phyloP scores from a whole-genome alignment of 2,113 vertebrate genomes.

The Sus scrofa region T2T-Sscrofa CM000814.6:55991501-55992000 shows the following conservation, averaged over 20 bases:
- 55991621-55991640: background rate
- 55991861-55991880: background rate
- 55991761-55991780: background rate
- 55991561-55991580: background rate
- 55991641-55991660: background rate
- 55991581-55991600: background rate
- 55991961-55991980: background rate
- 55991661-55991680: background rate
- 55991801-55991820: too few relatives aligned
- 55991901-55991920: background rate
- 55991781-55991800: background rate
- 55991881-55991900: background rate
- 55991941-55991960: background rate
- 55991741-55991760: background rate
- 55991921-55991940: background rate
- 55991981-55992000: too few relatives aligned
- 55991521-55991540: background rate
- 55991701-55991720: background rate
- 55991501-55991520: background rate
- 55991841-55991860: background rate
- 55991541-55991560: background rate
- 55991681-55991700: accelerated
- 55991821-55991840: background rate
- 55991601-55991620: background rate
- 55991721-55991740: background rate